Evolutionary conservation across 2,113 vertebrate species (phyloP), one percentile per base, ranked within the genome.

Genomic region (Cinclus cinclus): DNA sequence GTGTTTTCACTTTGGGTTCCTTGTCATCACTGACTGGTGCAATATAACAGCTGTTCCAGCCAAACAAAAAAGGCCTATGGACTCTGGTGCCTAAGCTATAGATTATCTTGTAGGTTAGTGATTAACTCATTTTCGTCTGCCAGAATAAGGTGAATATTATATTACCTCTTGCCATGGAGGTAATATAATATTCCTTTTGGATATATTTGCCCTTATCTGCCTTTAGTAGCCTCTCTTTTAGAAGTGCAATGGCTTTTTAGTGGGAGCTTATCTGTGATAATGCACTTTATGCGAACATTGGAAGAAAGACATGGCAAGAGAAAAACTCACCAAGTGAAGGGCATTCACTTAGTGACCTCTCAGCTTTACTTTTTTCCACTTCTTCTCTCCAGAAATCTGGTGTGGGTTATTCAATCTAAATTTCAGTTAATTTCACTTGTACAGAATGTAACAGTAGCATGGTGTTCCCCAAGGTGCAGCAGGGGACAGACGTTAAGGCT

Each of bases 201-300:
- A 37, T 37, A 37, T 37, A 37, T 37, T 37, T 37, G 35, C 35
- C 35, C 7, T 37, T 37, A 37, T 37, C 35, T 37, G 64, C 23
- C 14, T 90, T 89, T 78, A 30, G 3, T 67, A 73, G 14, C 8
- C 2, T 76, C 16, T 47, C 15, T 42, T 88, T 91, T 67, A 74
- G 69, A 87, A 92, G 59, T 13, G 25, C 24, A n/a, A 2, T 49
- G 18, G 9, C 35, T 83, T 21, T 88, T 92, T 77, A 46, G 70
- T 58, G 39, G 33, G 33, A 87, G 17, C 13, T 77, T 70, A 17
- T 53, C 49, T 69, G 39, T 76, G 59, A 33, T 42, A 80, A 88
- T 0, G 0, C 64, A 46, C 12, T 42, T 18, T 42, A 30, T 50
- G 12, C 23, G 68, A 65, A 59, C 7, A 19, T 15, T 68, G 10